Base-by-base conservation (phyloP, 2,888 invertebrate species). In the Scaptomyza cyrtandrae region DNA sequence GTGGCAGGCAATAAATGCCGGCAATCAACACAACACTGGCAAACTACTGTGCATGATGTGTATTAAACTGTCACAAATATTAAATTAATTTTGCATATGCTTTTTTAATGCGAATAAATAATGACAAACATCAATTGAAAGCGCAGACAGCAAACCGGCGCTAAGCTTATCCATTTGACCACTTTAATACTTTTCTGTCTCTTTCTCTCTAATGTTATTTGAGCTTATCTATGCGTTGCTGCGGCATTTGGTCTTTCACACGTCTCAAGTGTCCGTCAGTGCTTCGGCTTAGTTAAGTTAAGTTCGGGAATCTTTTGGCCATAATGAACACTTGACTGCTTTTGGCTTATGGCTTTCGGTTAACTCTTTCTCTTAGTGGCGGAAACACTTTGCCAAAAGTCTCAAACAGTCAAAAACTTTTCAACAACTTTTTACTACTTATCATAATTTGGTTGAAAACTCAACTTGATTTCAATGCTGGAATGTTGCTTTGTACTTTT, bases 281-380 rank as follows among this genome's bases (percentile, higher is more conserved):
- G 39, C 27, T 37, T 24, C 16, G 1, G 14, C 14, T 39, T 5
- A 7, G 37, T 62, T n/a, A 7, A 49, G 14, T 39, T 39, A 1
- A 7, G 37, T 62, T n/a, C 11, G 44, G 16, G 33, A 59, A 59
- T 63, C 50, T 50, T 59, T 41, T 33, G 33, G 16, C 79, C 80
- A 81, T 79, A 80, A 79, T 80, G 79, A 81, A 81, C 81, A 81
- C 79, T 81, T 79, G 77, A 79, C 77, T 78, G 50, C 44, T 11
- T 11, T 52, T 78, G 74, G 68, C 76, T 71, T 70, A 60, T 61
- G 52, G 63, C 79, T 64, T 52, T 56, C 37, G 52, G 44, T 63
- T 49, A 59, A 52, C 58, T 77, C 73, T 16, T 16, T 16, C 10
- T 4, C 10, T 7, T 0, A 16, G 64, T 58, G 50, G 59, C 49